A percentile compares a stretch with the other conserved stretches of the same genome.
These are phyloP conservation scores for Sinocyclocheilus anshuiensis DNA, from an alignment of 2,113 vertebrate genomes.

Conservation along the genomic window DNA sequence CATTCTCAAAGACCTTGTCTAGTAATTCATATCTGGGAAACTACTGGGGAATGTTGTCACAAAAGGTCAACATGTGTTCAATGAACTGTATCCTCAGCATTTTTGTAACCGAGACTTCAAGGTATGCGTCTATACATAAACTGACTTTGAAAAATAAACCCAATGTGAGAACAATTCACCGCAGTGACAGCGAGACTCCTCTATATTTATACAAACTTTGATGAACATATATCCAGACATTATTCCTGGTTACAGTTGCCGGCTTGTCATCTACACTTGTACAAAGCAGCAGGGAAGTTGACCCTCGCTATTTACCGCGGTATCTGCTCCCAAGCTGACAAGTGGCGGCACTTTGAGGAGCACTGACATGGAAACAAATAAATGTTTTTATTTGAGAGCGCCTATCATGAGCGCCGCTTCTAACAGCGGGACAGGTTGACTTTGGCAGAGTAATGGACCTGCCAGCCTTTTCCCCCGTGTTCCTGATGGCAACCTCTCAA, in stretches of 20 bases:
- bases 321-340: slow-evolving; percentile 60
- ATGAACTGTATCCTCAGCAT: not conserved
- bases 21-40: not conserved
- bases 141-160: slow-evolving; percentile 2
- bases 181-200: not conserved
- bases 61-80: not conserved
- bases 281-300: slow-evolving; percentile 34
- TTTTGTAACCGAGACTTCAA: not conserved
- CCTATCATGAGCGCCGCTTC: slow-evolving; percentile 57
- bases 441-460: slow-evolving; percentile 71
- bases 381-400: slow-evolving; percentile 70
- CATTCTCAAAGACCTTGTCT: not conserved
- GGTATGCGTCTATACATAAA: not conserved
- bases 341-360: slow-evolving; percentile 61
- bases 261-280: slow-evolving; percentile 49
- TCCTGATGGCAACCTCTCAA: slow-evolving; percentile 29
- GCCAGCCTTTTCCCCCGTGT: slow-evolving; percentile 60
- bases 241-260: not conserved
- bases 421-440: slow-evolving; percentile 65
- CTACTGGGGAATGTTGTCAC: not conserved
- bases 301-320: slow-evolving; percentile 26
- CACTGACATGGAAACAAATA: slow-evolving; percentile 66
- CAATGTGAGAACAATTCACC: not conserved
- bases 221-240: not conserved
- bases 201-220: slow-evolving; percentile 11